These are phyloP conservation scores for Ophthalmotilapia sp. DNA, from an alignment of 2,113 vertebrate species.

Conservation along the genomic window DNA sequence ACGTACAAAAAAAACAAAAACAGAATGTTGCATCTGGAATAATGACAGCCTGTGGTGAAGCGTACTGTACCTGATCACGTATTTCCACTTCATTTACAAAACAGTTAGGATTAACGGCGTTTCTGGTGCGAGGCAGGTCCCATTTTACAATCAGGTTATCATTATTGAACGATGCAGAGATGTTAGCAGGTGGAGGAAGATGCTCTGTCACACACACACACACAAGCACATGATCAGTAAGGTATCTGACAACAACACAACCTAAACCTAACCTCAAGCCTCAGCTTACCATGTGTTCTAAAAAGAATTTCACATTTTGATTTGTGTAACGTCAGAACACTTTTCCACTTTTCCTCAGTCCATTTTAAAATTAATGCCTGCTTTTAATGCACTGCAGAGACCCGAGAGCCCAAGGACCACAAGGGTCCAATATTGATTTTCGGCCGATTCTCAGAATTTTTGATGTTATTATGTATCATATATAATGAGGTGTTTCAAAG, in stretches of 20 bases:
- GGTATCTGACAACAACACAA: not conserved
- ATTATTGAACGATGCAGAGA: slow-evolving; percentile 8
- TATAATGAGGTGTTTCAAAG: not conserved
- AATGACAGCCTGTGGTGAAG: not conserved
- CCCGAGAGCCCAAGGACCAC: not conserved
- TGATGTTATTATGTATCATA: not conserved
- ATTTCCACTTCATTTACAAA: slow-evolving; percentile 41
- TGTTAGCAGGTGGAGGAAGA: slow-evolving; percentile 13
- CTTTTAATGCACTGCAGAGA: not conserved
- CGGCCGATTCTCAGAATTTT: not conserved
- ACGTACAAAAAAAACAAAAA: fast-evolving
- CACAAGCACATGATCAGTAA: not conserved
- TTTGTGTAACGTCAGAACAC: not conserved
- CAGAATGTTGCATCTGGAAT: not conserved
- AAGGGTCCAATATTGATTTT: not conserved
- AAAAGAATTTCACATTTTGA: not conserved
- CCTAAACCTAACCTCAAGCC: not conserved
- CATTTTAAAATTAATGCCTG: not conserved
- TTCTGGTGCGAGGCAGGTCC: not conserved
- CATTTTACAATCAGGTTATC: slow-evolving; percentile 26
- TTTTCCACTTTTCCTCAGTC: not conserved
- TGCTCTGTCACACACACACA: slow-evolving; percentile 23
- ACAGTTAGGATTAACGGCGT: fast-evolving
- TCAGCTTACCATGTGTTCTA: fast-evolving
- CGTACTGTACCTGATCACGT: slow-evolving; percentile 9